Base-by-base conservation (phyloP, 2,113 vertebrate species). In the Mola mola region DNA sequence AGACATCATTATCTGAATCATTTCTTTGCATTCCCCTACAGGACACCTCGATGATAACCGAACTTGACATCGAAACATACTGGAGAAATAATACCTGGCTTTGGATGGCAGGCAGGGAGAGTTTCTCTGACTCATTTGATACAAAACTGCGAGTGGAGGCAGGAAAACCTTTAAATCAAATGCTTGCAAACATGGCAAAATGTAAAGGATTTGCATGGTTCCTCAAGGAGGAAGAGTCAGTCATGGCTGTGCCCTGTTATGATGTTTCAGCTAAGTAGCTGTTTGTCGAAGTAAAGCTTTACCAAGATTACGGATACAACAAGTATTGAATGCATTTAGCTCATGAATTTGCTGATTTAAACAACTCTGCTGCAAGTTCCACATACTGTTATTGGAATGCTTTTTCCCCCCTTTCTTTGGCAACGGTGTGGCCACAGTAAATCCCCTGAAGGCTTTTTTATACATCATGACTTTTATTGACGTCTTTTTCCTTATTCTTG, bases 101-200 rank as follows among this genome's bases (percentile, higher is more conserved):
- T 22, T 76, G 73, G 80, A 41, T 82, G 75, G 71, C 82, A 82
- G 59, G 24, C 52, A 0, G 60, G 49, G 75, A 53, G 64, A 60
- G 72, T 46, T 57, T 52, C 36, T 66, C 47, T 82, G 72, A 85
- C 72, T 78, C 72, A 67, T 26, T 16, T 36, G 60, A 73, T 28
- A 51, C 59, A 60, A 78, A 71, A 55, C 62, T 67, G 56, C 0
- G 24, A 77, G 60, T 42, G 72, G 63, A 67, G 63, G 71, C 55
- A 37, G 28, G 12, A 24, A 33, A 66, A 83, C 0, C 37, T 80
- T 68, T 72, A 83, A 83, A 60, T 63, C 50, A 56, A 61, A 75
- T 40, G 61, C 40, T n/a, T 41, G 42, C 34, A 58, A 79, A 67
- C 53, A 44, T 52, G 58, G 55, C 29, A 44, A 47, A 76, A 72